A percentile compares a stretch with the other conserved stretches of the same genome.
Evolutionary conservation across 2,888 invertebrate species (phyloP).

Genomic region (Priocnemis perturbator): DNA sequence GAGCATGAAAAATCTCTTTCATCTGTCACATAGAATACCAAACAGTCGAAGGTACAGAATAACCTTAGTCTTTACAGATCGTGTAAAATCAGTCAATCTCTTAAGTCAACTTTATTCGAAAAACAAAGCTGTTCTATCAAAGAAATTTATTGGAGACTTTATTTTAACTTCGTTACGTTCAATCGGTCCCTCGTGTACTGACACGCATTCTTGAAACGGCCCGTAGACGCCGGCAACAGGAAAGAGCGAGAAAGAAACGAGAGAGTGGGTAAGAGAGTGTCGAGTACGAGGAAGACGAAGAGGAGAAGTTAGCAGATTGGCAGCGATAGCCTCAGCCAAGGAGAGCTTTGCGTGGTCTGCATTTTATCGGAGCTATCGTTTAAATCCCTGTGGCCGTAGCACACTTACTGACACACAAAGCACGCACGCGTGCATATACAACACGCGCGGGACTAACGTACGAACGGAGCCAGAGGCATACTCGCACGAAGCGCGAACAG

Average conservation of each 20-base stretch:
- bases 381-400: slow-evolving; percentile 50
- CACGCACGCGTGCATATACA: slow-evolving; percentile 2
- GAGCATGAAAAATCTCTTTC: no score
- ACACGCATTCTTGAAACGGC: no score
- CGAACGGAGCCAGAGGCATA: not conserved
- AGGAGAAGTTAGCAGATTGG: slow-evolving; percentile 58
- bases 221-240: not conserved
- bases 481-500: not conserved
- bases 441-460: no score
- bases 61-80: no score
- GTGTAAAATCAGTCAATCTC: no score
- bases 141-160: no score
- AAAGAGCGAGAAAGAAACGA: slow-evolving; percentile 13
- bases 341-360: slow-evolving; percentile 55
- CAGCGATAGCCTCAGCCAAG: slow-evolving; percentile 53
- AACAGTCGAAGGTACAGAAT: no score
- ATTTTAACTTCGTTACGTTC: no score
- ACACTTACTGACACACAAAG: slow-evolving; percentile 27
- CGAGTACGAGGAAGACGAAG: slow-evolving; percentile 11
- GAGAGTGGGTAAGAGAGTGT: slow-evolving; percentile 8
- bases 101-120: no score
- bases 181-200: no score
- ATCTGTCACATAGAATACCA: no score
- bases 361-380: slow-evolving; percentile 62
- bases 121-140: no score